Base-by-base conservation (phyloP, 2,888 invertebrate species). In the Phyllotreta cruciferae region DNA sequence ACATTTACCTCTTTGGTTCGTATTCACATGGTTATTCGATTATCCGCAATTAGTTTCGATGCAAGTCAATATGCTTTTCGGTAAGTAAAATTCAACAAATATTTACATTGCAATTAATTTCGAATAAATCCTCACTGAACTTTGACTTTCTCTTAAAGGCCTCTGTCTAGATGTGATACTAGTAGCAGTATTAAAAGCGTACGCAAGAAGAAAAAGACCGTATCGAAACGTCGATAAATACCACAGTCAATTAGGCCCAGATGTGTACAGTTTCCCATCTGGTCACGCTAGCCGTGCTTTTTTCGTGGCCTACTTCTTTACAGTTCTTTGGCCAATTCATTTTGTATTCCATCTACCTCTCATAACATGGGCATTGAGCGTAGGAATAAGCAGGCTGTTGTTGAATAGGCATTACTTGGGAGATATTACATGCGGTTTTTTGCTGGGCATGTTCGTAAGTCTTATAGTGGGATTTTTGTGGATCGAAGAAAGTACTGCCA, bases 231-330 rank as follows among this genome's bases (percentile, higher is more conserved):
- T 83, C 64, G 87, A 87, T 70, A 91, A 93, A 77, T 85, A 90
- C 69, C 81, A 90, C 64, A 85, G 78, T 10, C 78, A 86, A 38
- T 82, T 93, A 13, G 92, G 94, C 0, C 91, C 95, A 0, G 96
- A 96, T 80, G 91, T 94, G 74, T 98, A 90, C 79, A 89, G 91
- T 52, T 98, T 98, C 79, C 98, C 98, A 8, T 98, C 97, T 0
- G 97, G 97, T 0, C 98, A 98, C 80, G 89, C 94, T 0, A 94
- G 96, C 34, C 83, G 98, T 71, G 88, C 94, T 0, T 86, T 90
- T 3, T 87, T 92, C 78, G 83, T 97, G 14, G 83, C 89, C 3
- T 87, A 88, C 63, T 91, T 93, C 77, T 90, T 95, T 68, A 83
- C 87, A 3, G 82, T 84, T 66, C 74, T 91, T 14, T 86, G 86